Conservation (phyloP, 2,113 vertebrate species). For the Aramus guarauna region DNA sequence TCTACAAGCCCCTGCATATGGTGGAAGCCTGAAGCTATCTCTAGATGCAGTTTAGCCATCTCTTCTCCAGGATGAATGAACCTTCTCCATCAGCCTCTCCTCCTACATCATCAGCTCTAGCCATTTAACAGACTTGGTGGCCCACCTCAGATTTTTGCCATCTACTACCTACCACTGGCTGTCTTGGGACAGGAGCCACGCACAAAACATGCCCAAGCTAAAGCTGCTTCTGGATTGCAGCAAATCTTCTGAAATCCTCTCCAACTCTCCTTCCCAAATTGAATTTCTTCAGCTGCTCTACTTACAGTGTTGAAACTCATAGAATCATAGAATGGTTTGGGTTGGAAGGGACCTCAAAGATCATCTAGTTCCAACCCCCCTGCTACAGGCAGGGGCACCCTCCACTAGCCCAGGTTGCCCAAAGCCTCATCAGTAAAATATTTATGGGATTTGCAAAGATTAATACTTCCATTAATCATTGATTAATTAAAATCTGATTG, state of each 20-base stretch:
- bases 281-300: background rate
- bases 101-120: background rate
- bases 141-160: background rate
- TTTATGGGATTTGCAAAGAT: background rate
- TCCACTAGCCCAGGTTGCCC: no score
- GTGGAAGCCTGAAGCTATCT: background rate
- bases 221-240: background rate
- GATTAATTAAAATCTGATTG: background rate
- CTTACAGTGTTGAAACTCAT: background rate
- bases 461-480: background rate
- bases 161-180: background rate
- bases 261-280: background rate
- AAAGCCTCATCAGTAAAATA: background rate
- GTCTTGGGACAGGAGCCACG: background rate
- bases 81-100: background rate
- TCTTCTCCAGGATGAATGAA: background rate
- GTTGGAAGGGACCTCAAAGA: no score
- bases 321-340: no score
- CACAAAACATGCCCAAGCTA: background rate
- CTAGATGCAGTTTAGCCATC: background rate
- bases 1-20: fast-evolving
- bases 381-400: no score
- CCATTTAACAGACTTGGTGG: background rate
- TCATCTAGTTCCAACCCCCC: no score
- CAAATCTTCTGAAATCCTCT: background rate